Evolutionary conservation across 2,888 invertebrate genomes (phyloP).

Genomic region (Reticulitermes lucifugus): DNA sequence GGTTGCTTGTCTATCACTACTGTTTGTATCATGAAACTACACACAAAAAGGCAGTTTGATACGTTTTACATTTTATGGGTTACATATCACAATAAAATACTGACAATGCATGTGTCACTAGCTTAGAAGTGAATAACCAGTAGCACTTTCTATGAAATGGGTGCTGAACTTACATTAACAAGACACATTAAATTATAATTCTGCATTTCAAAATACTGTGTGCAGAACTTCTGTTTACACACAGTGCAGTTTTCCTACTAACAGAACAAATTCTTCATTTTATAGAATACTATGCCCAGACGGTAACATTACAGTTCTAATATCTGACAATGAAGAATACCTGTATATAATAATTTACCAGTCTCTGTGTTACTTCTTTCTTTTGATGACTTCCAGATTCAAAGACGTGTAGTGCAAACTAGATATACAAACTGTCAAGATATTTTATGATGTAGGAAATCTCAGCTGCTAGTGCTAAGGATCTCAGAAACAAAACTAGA

Average conservation of each 20-base stretch:
- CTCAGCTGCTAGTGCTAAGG: constrained; percentile 1
- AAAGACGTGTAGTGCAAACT: background rate
- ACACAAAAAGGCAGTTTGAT: background rate
- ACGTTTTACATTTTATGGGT: constrained; percentile 19
- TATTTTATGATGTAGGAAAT: background rate
- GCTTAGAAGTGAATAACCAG: constrained; percentile 17
- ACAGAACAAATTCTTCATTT: background rate
- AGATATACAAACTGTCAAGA: background rate
- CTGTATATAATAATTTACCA: background rate
- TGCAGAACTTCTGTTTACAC: background rate
- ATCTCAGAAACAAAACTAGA: background rate
- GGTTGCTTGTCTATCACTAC: constrained; percentile 1
- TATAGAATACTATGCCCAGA: background rate
- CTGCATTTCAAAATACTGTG: background rate
- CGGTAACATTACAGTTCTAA: background rate
- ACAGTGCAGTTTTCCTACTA: background rate
- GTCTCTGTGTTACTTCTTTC: background rate
- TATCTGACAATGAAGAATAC: background rate
- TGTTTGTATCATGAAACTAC: constrained; percentile 17
- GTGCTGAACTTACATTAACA: constrained; percentile 29
- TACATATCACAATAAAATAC: constrained; percentile 51
- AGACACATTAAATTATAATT: constrained; percentile 32
- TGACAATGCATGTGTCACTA: constrained; percentile 42
- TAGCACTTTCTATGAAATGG: constrained; percentile 10
- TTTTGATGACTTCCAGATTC: background rate